Evolutionary conservation across 1,140 invertebrate genomes (phyloP), one percentile per base, ranked within the genome.

Genomic region (Protaetia brevitarsis): DNA sequence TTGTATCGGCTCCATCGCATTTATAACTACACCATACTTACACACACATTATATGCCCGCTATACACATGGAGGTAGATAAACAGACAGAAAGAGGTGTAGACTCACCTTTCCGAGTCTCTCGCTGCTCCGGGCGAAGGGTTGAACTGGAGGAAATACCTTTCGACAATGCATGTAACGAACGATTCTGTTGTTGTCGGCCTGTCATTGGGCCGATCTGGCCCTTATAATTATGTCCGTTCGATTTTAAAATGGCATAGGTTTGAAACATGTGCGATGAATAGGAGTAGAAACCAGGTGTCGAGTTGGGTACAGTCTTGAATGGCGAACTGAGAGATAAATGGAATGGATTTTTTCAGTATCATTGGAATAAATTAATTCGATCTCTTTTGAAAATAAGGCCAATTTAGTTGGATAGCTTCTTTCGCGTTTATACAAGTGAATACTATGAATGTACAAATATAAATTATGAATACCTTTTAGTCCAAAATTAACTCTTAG

Each of bases 21-120:
- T 69, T 67, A 68, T 63, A 67, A 41, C 63, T 69, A 69, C 64
- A 69, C 70, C 66, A 56, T 70, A 60, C 67, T 66, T 67, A 56
- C 34, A 51, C 19, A 51, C 41, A 51, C 26, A 51, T 51, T 51
- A 51, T 51, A 51, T 51, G 21, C 21, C 41, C 13, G 21, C 6
- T 6, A 41, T 6, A 16, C 19, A 41, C 19, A 23, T 51, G 41
- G 21, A 23, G 6, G 13, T 51, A 51, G 26, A 51, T 51, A 51
- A 51, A 51, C 26, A 34, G 8, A 10, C 26, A 23, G 26, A 51
- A 34, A 51, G 41, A 51, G 41, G 41, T 19, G 26, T 51, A 23
- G 41, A 51, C 3, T 16, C 41, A 51, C 41, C 41, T 19, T 51
- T 51, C 41, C 11, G n/a, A 13, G 2, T 37, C 16, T 37, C 16